Conservation (phyloP, 2,797 vertebrate species). For the Podarcis lilfordi region DNA sequence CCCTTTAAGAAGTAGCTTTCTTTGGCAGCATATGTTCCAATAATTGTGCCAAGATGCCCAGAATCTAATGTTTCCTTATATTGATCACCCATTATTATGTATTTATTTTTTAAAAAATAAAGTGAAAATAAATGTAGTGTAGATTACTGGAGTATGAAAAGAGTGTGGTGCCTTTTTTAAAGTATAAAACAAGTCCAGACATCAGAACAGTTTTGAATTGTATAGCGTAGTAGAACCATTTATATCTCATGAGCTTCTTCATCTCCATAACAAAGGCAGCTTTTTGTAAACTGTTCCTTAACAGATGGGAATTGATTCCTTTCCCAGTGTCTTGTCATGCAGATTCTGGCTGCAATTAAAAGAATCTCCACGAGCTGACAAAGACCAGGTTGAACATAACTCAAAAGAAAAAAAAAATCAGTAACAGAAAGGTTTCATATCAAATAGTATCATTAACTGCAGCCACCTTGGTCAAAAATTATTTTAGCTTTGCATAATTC, state of each 20-base stretch:
- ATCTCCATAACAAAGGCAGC: conserved; percentile 14
- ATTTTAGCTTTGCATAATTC: neutral
- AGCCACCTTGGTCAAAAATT: conserved; percentile 4
- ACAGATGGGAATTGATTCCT: conserved; percentile 24
- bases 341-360: conserved; percentile 34
- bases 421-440: conserved; percentile 15
- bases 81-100: neutral
- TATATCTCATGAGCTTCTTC: neutral
- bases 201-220: conserved; percentile 3
- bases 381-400: conserved; percentile 19
- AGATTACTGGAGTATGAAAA: neutral
- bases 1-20: neutral
- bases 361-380: neutral
- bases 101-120: neutral
- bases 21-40: neutral
- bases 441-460: neutral
- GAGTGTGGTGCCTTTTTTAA: neutral
- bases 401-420: conserved; percentile 14
- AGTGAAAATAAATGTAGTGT: neutral
- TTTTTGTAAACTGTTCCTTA: conserved; percentile 13
- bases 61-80: neutral
- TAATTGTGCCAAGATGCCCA: neutral
- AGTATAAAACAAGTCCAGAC: neutral
- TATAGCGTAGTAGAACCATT: neutral
- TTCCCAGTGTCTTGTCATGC: conserved; percentile 9